Evolutionary conservation across 2,113 vertebrate species (phyloP), one percentile per base, ranked within the genome.

Genomic region (Lepisosteus oculatus): DNA sequence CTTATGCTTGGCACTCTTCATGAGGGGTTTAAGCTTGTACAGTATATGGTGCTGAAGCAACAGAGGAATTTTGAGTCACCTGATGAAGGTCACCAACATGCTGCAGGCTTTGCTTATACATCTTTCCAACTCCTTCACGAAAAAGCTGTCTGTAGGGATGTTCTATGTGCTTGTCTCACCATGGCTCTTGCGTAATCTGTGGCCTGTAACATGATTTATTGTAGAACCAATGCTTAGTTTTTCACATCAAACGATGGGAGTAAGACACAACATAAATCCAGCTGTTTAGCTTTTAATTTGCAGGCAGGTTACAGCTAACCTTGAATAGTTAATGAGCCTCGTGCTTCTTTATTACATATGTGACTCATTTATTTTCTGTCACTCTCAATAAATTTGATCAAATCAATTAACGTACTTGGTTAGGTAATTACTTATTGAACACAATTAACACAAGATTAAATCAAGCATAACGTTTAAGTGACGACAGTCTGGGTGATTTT

Each of bases 341-440:
- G 79, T 86, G 76, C 68, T 64, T 70, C 47, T 82, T 79, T 79
- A 79, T 73, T 76, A 72, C 80, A 77, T 77, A 80, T 73, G 77
- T 74, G 65, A 80, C 61, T 77, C 67, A 76, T 84, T 77, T 77
- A 74, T 81, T 78, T 85, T 82, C 81, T 79, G 85, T 81, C 84
- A 88, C 76, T 80, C 78, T 72, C 77, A 80, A 84, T 84, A 87
- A 87, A 87, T 84, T 81, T 77, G 67, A 76, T 78, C 72, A 54
- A 86, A 83, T 83, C 83, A 81, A 87, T 90, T 84, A 86, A 81
- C 73, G 80, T 74, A 75, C 77, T 79, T 84, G 73, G 70, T 85
- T 86, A 85, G 81, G 83, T 87, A 87, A 89, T 85, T 84, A 84
- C 77, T 75, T 79, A 80, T 74, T 70, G 80, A 85, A 78, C 78